Percentiles rank a stretch among this genome's conserved stretches.
phyloP scores from a whole-genome alignment of 2,113 vertebrate species.

The Percina caprodes region DNA sequence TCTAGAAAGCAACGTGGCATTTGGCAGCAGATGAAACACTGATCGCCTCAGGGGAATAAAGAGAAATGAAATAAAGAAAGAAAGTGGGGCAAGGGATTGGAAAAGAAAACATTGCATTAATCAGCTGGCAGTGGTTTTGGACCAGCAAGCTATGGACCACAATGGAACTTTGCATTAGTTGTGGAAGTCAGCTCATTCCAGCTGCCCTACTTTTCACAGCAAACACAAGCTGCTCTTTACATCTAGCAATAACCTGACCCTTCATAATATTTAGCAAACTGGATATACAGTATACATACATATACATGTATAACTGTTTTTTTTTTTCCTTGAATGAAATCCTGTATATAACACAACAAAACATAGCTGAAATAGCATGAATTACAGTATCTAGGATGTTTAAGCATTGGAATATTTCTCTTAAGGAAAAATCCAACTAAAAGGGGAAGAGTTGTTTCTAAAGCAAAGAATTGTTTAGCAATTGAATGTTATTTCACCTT shows the following conservation, averaged over 20 bases:
- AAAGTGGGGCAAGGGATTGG: constrained; percentile 68
- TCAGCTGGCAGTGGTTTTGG: constrained; percentile 67
- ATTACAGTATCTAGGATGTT: not conserved
- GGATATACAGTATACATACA: not conserved
- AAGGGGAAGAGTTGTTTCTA: no score
- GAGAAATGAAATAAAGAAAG: constrained; percentile 58
- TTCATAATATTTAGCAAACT: not conserved
- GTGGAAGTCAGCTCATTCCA: constrained; percentile 62
- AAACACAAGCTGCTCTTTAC: constrained; percentile 17
- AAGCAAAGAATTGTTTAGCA: no score
- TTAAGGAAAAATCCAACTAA: not conserved
- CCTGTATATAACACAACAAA: not conserved
- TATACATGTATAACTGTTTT: no score
- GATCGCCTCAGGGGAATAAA: constrained; percentile 56
- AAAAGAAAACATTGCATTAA: constrained; percentile 72
- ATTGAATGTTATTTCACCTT: not conserved
- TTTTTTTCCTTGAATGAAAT: no score
- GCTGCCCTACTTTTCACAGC: constrained; percentile 59
- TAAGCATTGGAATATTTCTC: not conserved
- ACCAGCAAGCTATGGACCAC: constrained; percentile 48
- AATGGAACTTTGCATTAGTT: constrained; percentile 67
- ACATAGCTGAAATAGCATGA: not conserved
- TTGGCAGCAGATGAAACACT: constrained; percentile 68
- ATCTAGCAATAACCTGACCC: not conserved
- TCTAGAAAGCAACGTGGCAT: constrained; percentile 56